Evolutionary conservation across 35 echinoderm and acorn worm genomes (phyloP), one percentile per base, ranked within the genome.

Genomic region (Ptychodera flava): DNA sequence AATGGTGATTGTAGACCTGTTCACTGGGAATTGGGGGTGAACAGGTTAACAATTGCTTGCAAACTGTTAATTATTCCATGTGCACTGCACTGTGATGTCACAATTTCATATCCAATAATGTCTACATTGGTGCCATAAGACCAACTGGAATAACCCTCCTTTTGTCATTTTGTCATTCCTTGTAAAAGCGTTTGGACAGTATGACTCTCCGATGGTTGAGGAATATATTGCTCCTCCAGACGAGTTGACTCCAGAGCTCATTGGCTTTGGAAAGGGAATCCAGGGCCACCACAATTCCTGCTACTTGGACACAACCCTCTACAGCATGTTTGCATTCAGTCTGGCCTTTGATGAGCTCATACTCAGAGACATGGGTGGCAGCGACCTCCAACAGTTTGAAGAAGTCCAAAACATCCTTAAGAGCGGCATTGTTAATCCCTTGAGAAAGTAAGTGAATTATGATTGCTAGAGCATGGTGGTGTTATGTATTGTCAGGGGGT

Each of bases 221-320:
- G 89, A 80, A 31, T 89, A 91, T 33, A 82, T 92, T 27, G 27
- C 78, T 16, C 92, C 92, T 35, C 89, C 28, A 35, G 33, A 86
- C 0, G 35, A 1, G 15, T 75, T 93, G 16, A 31, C 34, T 12
- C 1, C 1, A 33, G 35, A 77, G 15, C 83, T 35, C 16, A 33
- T 93, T 34, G 94, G 94, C 29, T 78, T 82, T 76, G 82, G 85
- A 31, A 93, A 89, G 35, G 96, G 96, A 0, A 99, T 99, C 85
- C 96, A 99, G 78, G 96, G 96, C 28, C 90, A 94, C 38, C 92
- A 92, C 81, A 94, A 99, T 52, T 99, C 96, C 16, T 92, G 96
- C 87, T 99, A 99, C 88, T 85, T 99, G 16, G 96, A 99, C 86
- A 82, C 88, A 1, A 99, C 92, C 30, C 85, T 99, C 29, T 99